phyloP scores from a whole-genome alignment of 2,113 vertebrate species.

The Manacus vitellinus region DNA sequence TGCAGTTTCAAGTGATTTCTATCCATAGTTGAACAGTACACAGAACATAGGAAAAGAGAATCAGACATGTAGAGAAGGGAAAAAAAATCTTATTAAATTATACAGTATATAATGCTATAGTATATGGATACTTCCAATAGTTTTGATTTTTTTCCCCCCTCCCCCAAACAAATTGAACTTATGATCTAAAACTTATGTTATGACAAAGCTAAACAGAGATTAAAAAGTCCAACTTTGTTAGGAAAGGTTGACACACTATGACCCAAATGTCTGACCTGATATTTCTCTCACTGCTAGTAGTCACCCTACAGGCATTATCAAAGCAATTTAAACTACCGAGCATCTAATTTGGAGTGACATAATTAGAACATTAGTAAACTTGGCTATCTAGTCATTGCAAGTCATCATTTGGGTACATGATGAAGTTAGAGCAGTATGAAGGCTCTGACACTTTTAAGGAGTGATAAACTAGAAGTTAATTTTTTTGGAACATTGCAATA shows the following conservation, averaged over 20 bases:
- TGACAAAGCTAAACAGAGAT: neutral
- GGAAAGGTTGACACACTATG: neutral
- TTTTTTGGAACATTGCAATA: neutral
- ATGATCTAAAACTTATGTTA: neutral
- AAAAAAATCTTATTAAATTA: neutral
- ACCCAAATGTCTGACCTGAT: slow-evolving; percentile 44
- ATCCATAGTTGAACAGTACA: neutral
- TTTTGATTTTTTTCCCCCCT: neutral
- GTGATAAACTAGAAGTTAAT: neutral
- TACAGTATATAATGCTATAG: neutral
- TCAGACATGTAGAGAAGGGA: neutral
- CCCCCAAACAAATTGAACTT: neutral
- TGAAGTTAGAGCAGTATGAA: neutral
- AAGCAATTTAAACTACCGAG: slow-evolving; percentile 32
- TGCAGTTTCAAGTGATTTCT: neutral
- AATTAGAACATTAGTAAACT: slow-evolving; percentile 53
- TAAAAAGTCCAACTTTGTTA: slow-evolving; percentile 25
- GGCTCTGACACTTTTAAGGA: neutral
- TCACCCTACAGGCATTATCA: slow-evolving; percentile 55
- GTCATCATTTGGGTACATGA: neutral
- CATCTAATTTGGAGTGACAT: slow-evolving; percentile 42
- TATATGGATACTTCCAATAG: neutral
- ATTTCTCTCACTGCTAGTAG: neutral
- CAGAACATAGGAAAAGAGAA: neutral
- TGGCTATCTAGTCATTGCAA: slow-evolving; percentile 22